Evolutionary conservation across 2,888 invertebrate species (phyloP), one percentile per base, ranked within the genome.

Genomic region (Trissolcus brochymenae): DNA sequence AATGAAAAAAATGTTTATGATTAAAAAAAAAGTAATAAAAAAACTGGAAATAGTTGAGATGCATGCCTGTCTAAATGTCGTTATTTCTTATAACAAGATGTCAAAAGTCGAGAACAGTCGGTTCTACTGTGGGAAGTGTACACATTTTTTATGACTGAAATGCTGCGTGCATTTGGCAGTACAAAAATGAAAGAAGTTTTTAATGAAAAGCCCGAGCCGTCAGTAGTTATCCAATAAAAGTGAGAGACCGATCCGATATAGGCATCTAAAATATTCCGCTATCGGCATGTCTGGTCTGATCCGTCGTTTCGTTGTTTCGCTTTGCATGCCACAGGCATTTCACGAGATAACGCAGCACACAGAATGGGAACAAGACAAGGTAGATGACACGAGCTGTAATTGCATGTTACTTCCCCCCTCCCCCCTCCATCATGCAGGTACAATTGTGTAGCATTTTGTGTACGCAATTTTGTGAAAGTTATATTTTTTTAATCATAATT

Each of bases 341-440:
- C 82, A 82, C 83, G 85, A 81, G 86, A 87, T 86, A 87, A 86
- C 84, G 84, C 81, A 80, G 81, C 79, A 74, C 79, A 76, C 78
- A 83, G 85, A 86, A 85, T 83, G 83, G 83, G 83, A 86, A 84
- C 85, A 84, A 86, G 87, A 85, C 86, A 86, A 86, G 85, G 87
- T 84, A 81, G 87, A 87, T 87, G 87, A 87, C 87, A 87, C 84
- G 86, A 86, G 82, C 85, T 85, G 87, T 87, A 87, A 87, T 87
- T 87, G 87, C 87, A 87, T 87, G 87, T 87, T 87, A 87, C 84
- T 85, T 85, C 81, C 35, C 35, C 35, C 7, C 35, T 11, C 46
- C 4, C 14, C 46, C 6, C 80, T 81, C 81, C 81, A 75, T 73
- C 74, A 57, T 57, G 67, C 66, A 73, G 73, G 51, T 67, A 71